Conservation (phyloP, 2,888 invertebrate genomes). For the Drosophila mettleri region DNA sequence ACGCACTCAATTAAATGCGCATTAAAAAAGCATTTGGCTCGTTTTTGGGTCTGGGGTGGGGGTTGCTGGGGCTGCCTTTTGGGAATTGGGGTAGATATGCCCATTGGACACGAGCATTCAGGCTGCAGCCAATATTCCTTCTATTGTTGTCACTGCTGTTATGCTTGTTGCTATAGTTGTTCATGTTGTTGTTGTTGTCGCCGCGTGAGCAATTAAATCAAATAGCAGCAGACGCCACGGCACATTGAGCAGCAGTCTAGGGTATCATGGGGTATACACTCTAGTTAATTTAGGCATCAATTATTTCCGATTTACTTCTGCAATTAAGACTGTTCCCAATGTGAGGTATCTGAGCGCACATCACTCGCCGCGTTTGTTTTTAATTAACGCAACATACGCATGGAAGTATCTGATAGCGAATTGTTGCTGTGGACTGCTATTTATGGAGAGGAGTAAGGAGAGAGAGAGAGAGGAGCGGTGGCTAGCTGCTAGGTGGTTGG, state of each 20-base stretch:
- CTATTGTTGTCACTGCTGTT: conserved; percentile 44
- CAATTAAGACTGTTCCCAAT: background rate
- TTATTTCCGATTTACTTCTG: too few relatives aligned
- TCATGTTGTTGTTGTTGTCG: conserved; percentile 27
- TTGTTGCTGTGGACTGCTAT: background rate
- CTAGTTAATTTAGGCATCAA: too few relatives aligned
- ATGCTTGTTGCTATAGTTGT: conserved; percentile 6
- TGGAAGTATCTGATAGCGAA: conserved; percentile 42
- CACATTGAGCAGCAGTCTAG: conserved; percentile 62
- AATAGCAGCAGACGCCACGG: conserved; percentile 75
- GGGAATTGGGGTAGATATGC: conserved; percentile 12
- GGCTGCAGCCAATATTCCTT: conserved; percentile 45
- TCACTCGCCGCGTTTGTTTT: conserved; percentile 37
- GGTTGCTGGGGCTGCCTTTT: conserved; percentile 3
- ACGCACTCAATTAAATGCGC: conserved; percentile 78
- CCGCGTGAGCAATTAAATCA: conserved; percentile 78
- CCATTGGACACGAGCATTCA: conserved; percentile 19
- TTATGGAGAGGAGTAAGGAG: conserved; percentile 1
- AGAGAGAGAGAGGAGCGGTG: background rate
- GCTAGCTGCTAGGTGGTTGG: background rate
- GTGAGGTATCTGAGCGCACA: conserved; percentile 5
- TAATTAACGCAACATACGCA: conserved; percentile 68
- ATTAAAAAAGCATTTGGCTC: conserved; percentile 72
- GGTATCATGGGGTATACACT: conserved; percentile 16
- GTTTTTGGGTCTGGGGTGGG: background rate